Evolutionary conservation across 2,113 vertebrate genomes (phyloP), one percentile per base, ranked within the genome.

Genomic region (Meles meles): DNA sequence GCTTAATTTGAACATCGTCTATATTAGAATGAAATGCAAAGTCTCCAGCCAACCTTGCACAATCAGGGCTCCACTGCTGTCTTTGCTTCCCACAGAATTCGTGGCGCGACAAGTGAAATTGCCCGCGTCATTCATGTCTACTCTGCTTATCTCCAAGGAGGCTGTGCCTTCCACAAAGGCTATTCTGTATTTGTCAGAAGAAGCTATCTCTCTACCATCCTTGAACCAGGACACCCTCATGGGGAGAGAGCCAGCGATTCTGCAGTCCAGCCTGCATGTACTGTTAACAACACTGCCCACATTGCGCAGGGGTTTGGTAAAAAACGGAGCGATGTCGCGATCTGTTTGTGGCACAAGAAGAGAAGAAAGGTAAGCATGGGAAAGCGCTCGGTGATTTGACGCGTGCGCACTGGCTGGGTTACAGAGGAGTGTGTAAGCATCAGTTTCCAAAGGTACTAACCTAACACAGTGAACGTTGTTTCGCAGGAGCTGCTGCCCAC

Each of bases 141-240:
- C 98, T 55, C 97, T 93, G 93, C 98, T 98, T 97, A 99, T 99
- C 97, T 98, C 99, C 98, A 99, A 92, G 52, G 98, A 98, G 10
- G 99, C 99, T 15, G 99, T 99, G 93, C 98, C 99, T 98, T 99
- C 99, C 98, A 99, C 99, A 96, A 99, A 99, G 3, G 99, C 98
- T 76, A 99, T 97, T 98, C 98, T 98, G 95, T 99, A 99, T 98
- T 99, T 99, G 89, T 98, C 97, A 74, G 99, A 99, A 96, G 99
- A 74, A 31, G 97, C 83, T 39, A 99, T 96, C 97, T 99, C 99
- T 97, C 97, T 99, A 9, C 99, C 99, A 27, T 99, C 99, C 98
- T 99, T 99, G 98, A 99, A 99, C 99, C 99, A 99, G 95, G 98
- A 98, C 74, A 99, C 96, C 0, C 98, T 99, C 99, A 99, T 99